Percentiles rank a stretch among this genome's conserved stretches.
Conservation (phyloP, 2,797 vertebrate genomes). For the Pseudopleuronectes americanus region DNA sequence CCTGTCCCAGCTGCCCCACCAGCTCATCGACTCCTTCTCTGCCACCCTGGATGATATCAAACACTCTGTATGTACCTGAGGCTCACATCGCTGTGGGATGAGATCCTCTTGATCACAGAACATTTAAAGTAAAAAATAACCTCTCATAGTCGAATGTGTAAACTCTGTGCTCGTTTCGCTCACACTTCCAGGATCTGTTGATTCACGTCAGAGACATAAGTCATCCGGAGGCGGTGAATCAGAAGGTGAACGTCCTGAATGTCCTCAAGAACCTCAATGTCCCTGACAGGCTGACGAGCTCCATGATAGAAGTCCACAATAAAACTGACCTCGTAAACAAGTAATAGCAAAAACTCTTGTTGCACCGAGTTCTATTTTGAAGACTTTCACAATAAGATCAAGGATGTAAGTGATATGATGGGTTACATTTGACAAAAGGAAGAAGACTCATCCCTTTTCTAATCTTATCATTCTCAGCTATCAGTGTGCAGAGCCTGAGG, state of each 20-base stretch:
- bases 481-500: conserved; percentile 66
- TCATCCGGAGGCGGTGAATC: conserved; percentile 90
- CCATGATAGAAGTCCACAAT: conserved; percentile 94
- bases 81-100: neutral
- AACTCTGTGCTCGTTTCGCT: neutral
- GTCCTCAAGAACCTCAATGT: conserved; percentile 87
- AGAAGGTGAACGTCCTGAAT: conserved; percentile 89
- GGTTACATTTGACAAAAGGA: no score
- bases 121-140: no score
- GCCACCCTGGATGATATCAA: conserved; percentile 93
- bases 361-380: neutral
- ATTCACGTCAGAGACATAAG: conserved; percentile 94
- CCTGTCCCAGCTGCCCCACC: conserved; percentile 93
- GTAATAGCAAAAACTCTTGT: conserved; percentile 74
- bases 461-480: conserved; percentile 76
- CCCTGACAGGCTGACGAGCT: conserved; percentile 84
- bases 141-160: neutral
- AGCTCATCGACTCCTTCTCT: conserved; percentile 92
- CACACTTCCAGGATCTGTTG: conserved; percentile 86
- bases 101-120: no score
- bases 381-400: neutral
- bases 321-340: conserved; percentile 90
- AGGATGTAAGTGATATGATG: no score
- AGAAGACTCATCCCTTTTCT: neutral
- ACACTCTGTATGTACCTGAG: conserved; percentile 83